Evolutionary conservation across 2,797 vertebrate species (phyloP).

Genomic region (Gallinago nigripennis): DNA sequence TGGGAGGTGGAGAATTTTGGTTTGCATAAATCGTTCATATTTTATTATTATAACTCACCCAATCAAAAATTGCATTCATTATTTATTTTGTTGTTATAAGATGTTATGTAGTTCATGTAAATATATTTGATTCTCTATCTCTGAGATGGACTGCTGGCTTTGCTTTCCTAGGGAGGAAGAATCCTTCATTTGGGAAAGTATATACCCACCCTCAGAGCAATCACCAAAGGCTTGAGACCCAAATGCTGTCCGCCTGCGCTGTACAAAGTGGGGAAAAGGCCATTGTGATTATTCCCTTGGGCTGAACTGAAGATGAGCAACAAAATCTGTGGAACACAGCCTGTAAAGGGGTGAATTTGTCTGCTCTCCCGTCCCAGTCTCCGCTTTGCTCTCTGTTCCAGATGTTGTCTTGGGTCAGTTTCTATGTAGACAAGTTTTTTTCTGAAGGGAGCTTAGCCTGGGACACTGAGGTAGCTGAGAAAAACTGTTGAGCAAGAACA

Average conservation of each 20-base stretch:
- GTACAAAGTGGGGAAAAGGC: not conserved
- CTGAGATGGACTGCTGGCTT: not conserved
- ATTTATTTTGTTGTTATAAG: not conserved
- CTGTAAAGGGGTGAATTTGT: not conserved
- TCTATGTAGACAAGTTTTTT: not conserved
- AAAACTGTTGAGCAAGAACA: slow-evolving; percentile 30
- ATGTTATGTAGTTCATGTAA: not conserved
- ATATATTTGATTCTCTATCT: not conserved
- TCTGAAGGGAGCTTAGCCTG: not conserved
- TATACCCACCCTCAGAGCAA: not conserved
- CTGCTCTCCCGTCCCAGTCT: not conserved
- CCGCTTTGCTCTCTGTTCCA: not conserved
- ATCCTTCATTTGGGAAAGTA: not conserved
- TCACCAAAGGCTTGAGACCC: not conserved
- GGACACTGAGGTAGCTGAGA: not conserved
- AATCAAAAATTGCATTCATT: not conserved
- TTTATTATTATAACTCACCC: not conserved
- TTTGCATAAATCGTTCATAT: not conserved
- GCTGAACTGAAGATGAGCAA: not conserved
- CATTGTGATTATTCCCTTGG: not conserved
- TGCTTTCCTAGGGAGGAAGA: not conserved
- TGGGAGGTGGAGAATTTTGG: not conserved
- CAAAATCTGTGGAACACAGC: not conserved
- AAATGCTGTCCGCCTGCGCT: not conserved
- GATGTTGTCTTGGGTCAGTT: not conserved